Conservation (phyloP, 2,797 vertebrate genomes). For the Strix occidentalis region DNA sequence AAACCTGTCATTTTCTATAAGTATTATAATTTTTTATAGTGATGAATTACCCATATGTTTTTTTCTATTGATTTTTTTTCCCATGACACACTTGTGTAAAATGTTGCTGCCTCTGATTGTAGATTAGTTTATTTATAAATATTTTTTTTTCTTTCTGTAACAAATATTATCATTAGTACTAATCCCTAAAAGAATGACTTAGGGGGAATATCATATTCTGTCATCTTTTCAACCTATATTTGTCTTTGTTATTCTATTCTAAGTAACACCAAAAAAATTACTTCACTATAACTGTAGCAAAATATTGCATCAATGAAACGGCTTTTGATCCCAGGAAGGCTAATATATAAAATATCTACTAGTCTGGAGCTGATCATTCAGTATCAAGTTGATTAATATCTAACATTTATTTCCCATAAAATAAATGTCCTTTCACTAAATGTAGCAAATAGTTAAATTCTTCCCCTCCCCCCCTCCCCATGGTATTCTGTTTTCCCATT, state of each 20-base stretch:
- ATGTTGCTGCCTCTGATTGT: not conserved
- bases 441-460: constrained; percentile 61
- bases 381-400: not conserved
- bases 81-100: not conserved
- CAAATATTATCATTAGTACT: not conserved
- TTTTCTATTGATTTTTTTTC: not conserved
- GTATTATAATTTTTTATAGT: not conserved
- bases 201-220: not conserved
- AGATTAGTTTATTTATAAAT: not conserved
- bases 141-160: not conserved
- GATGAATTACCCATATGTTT: not conserved
- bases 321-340: not conserved
- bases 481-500: constrained; percentile 65
- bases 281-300: not conserved
- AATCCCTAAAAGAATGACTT: not conserved
- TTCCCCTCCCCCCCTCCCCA: not conserved
- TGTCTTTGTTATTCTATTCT: not conserved
- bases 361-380: not conserved
- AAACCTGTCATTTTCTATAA: not conserved
- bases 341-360: not conserved
- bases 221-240: not conserved
- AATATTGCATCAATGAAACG: not conserved
- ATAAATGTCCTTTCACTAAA: constrained; percentile 20
- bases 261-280: not conserved
- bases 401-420: not conserved